Base-by-base conservation (phyloP, 2,888 invertebrate genomes). In the Heliconius ethilla region DNA sequence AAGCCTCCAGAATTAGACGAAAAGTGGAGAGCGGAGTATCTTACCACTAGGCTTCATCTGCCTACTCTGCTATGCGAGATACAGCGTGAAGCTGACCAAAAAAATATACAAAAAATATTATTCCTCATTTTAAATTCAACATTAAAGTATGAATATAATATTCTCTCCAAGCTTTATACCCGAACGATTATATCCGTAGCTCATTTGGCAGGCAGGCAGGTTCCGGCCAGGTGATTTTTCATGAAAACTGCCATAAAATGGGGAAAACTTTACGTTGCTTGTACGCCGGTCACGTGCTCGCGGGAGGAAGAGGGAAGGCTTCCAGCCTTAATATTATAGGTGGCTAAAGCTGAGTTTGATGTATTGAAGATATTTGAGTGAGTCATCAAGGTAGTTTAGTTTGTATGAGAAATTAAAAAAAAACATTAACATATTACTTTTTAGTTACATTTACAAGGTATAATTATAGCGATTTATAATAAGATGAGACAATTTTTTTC, bases 171-270 rank as follows among this genome's bases (percentile, higher is more conserved):
- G 76, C 76, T 78, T 75, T 75, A 78, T 78, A 77, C 76, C 76
- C 70, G 70, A 81, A 78, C 80, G 79, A 82, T 80, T 80, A 80
- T 81, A 82, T 73, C 75, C 78, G 69, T 86, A 89, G 85, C 88
- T 90, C 88, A 89, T 91, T 89, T 89, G 83, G 84, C 85, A 83
- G 83, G 82, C 84, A 80, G 81, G 79, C 81, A 81, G 83, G 85
- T 87, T 86, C 86, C 83, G 82, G 83, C 82, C 89, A 91, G 91
- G 91, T 91, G 88, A 91, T 92, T 92, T 92, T 92, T 92, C 92
- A 87, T 86, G 87, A 82, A 88, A 89, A 90, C 87, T 87, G 87
- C 89, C 87, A 89, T 91, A 89, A 90, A 89, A 85, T 86, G 86
- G 86, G 89, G 88, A 87, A 88, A 90, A 88, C 87, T 89, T 86